Evolutionary conservation across 2,797 vertebrate genomes (phyloP), one percentile per base, ranked within the genome.

Genomic region (Macropodus opercularis): DNA sequence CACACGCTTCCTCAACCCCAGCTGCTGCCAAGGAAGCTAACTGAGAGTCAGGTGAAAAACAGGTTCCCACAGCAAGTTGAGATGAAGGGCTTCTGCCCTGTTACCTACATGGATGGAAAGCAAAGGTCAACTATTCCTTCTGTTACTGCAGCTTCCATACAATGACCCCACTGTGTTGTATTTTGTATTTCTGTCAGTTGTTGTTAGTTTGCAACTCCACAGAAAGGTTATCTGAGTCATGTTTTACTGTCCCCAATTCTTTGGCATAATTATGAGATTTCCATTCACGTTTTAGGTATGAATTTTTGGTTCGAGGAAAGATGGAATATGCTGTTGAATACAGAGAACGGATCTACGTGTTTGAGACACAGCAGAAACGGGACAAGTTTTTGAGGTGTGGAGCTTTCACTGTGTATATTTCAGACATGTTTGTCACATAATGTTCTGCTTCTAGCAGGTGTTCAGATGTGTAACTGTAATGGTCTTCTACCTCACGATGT

Each of bases 41-140:
- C 88, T 0, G 78, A 67, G 1, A 78, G 80, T 52, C 92, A 96
- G 77, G 89, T 98, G 68, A 96, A 93, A 80, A 85, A 87, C 41
- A 91, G 61, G 52, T 96, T 96, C 79, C 96, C 95, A 39, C 79
- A 85, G 69, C 91, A 92, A 50, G 92, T 91, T 17, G 95, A 98
- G 85, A 90, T 99, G 90, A 93, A 92, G 63, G 95, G 97, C 46
- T 97, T 94, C 84, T 99, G 98, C 68, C 93, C 97, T 1, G 95
- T 99, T 77, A 95, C 96, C 46, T 99, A 95, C 69, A 74, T 91
- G 70, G 94, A 98, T 22, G 97, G 95, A 59, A 92, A 94, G 10
- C 92, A 93, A 75, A 97, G 95, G 98, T 95, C 92, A 22, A 38
- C 6, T 35, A 21, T 50, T 51, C 15, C 27, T 8, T 5, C 3